phyloP scores from a whole-genome alignment of 2,797 vertebrate genomes.

The Melanotaenia pygmaea region DNA sequence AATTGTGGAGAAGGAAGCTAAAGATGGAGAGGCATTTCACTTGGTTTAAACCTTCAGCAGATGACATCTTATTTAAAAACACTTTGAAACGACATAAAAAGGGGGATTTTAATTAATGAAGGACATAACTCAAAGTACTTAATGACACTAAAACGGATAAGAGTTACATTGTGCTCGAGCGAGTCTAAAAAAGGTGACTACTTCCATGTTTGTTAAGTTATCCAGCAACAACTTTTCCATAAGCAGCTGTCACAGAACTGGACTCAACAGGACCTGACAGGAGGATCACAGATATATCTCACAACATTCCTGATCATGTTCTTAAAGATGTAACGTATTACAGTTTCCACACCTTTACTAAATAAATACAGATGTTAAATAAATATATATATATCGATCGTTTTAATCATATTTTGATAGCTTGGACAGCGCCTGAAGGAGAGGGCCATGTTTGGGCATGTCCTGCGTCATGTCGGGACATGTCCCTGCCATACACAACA shows the following conservation, averaged over 20 bases:
- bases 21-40: background rate
- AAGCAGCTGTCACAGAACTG: slow-evolving; percentile 60
- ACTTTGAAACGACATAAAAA: background rate
- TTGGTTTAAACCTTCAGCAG: background rate
- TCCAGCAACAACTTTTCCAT: slow-evolving; percentile 31
- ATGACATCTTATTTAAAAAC: background rate
- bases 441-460: slow-evolving; percentile 29
- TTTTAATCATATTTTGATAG: background rate
- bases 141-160: background rate
- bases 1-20: background rate
- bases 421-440: background rate
- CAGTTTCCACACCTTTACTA: background rate
- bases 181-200: background rate
- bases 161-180: background rate
- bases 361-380: background rate
- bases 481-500: slow-evolving; percentile 59
- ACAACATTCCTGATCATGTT: background rate
- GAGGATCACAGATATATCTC: background rate
- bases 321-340: background rate
- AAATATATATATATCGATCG: background rate
- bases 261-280: slow-evolving; percentile 40
- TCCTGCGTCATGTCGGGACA: slow-evolving; percentile 75
- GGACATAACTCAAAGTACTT: background rate
- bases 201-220: slow-evolving; percentile 42
- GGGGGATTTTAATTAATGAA: background rate